Percentiles rank a stretch among this genome's conserved stretches.
Evolutionary conservation across 2,797 vertebrate genomes (phyloP).

Genomic region (Thamnophis elegans): DNA sequence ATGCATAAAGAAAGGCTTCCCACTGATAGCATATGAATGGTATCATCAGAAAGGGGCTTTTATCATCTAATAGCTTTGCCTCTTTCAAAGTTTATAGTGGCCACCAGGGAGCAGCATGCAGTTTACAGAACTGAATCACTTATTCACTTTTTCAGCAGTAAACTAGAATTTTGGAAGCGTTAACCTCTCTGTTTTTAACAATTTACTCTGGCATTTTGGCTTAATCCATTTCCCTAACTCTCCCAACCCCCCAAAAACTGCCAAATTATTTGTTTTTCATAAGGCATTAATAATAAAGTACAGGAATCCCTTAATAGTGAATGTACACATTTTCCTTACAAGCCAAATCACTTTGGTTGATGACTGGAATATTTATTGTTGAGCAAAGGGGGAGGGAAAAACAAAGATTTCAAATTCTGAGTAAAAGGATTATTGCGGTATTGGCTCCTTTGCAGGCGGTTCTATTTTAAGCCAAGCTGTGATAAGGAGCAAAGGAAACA

Average conservation of each 20-base stretch:
- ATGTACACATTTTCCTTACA: neutral
- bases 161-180: neutral
- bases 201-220: neutral
- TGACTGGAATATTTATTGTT: neutral
- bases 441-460: neutral
- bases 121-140: neutral
- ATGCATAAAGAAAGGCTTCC: neutral
- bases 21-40: neutral
- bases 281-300: neutral
- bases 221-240: neutral
- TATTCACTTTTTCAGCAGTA: neutral
- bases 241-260: neutral
- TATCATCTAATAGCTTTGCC: neutral
- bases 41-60: neutral
- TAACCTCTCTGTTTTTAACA: neutral
- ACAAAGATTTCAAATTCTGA: neutral
- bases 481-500: neutral
- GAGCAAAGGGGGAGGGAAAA: no score
- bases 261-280: neutral
- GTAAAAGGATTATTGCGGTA: no score
- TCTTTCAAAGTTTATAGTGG: neutral
- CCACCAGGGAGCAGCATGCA: neutral
- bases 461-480: neutral
- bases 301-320: neutral
- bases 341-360: neutral